Evolutionary conservation across 2,113 vertebrate genomes (phyloP).

Genomic region (Vombatus ursinus): DNA sequence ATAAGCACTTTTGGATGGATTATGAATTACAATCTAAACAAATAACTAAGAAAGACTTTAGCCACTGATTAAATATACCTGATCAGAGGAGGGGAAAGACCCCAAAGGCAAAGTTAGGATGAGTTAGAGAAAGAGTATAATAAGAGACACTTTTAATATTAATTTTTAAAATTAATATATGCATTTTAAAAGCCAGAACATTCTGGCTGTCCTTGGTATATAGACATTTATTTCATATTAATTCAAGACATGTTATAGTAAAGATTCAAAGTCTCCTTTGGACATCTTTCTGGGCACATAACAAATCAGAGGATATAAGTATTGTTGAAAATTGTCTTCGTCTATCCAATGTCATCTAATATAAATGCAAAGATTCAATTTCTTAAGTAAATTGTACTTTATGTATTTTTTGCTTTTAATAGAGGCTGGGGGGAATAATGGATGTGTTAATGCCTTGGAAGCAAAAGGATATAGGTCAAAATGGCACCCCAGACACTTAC

Average conservation of each 20-base stretch:
- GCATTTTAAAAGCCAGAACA: background rate
- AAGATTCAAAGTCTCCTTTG: background rate
- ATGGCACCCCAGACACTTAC: too few relatives aligned
- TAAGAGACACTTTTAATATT: background rate
- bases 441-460: background rate
- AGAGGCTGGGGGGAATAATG: background rate
- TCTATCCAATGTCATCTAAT: background rate
- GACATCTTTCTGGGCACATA: background rate
- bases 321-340: background rate
- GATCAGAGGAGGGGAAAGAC: background rate
- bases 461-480: too few relatives aligned
- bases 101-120: background rate
- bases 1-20: background rate
- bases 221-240: background rate
- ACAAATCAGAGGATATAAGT: background rate
- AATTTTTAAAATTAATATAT: background rate
- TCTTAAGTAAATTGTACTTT: background rate
- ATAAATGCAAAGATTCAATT: background rate
- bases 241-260: background rate
- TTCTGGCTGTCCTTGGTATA: background rate
- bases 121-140: background rate
- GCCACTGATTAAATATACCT: background rate
- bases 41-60: background rate
- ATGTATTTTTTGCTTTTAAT: background rate
- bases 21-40: background rate